Evolutionary conservation across 2,888 invertebrate genomes (phyloP).

Genomic region (Tipula vernalis): DNA sequence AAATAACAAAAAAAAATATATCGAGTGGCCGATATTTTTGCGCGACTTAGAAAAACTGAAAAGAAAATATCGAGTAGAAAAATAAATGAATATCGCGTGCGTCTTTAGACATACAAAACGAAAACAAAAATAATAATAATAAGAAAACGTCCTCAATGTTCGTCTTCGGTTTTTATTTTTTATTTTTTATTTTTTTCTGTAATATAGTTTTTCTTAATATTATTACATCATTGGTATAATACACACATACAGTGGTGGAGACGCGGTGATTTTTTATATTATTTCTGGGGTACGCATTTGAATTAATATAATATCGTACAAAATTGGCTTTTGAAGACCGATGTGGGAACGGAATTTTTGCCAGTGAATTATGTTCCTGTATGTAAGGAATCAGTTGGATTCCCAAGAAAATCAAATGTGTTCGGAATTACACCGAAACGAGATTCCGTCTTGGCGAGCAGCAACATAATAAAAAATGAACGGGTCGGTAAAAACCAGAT

Average conservation of each 20-base stretch:
- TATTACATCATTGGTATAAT: not conserved
- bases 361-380: too few species aligned
- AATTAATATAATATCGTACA: not conserved
- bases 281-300: not conserved
- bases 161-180: not conserved
- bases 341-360: too few species aligned
- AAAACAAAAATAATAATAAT: not conserved
- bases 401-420: too few species aligned
- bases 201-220: not conserved
- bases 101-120: not conserved
- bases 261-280: not conserved
- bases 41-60: constrained; percentile 11
- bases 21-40: constrained; percentile 15
- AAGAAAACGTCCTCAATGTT: constrained; percentile 5
- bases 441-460: too few species aligned
- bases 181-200: not conserved
- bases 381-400: too few species aligned
- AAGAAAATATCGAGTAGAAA: not conserved
- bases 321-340: not conserved
- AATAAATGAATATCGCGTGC: not conserved
- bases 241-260: not conserved
- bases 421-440: too few species aligned
- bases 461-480: too few species aligned
- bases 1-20: constrained; percentile 11
- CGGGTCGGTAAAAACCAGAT: too few species aligned